These are phyloP conservation scores for Lepidurus arcticus DNA, from an alignment of 1,140 invertebrate species.

Conservation along the genomic window DNA sequence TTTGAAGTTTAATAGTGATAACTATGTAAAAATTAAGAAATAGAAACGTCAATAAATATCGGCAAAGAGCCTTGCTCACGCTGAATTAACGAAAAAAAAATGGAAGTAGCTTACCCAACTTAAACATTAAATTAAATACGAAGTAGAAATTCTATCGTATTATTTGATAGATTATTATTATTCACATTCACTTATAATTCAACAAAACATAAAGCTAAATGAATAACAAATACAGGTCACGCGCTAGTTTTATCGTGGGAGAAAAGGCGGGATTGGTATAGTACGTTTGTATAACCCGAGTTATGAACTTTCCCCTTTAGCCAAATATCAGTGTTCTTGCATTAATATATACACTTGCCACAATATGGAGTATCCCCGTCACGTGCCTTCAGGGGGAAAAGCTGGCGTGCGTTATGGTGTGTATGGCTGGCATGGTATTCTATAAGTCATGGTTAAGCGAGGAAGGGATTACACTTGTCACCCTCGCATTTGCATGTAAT, in stretches of 20 bases:
- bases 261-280: neutral
- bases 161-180: no score
- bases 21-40: neutral
- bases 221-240: no score
- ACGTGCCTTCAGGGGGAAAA: neutral
- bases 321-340: neutral
- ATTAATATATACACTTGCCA: neutral
- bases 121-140: no score
- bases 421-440: neutral
- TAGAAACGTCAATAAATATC: no score
- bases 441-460: conserved; percentile 22
- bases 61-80: no score
- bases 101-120: no score
- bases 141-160: no score
- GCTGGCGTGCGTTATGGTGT: neutral
- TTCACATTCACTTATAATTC: no score
- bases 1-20: neutral
- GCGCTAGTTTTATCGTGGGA: neutral
- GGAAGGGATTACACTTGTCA: conserved; percentile 18
- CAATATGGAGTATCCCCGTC: conserved; percentile 15
- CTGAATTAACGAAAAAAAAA: no score
- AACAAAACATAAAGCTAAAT: no score
- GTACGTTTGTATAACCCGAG: neutral
- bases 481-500: conserved; percentile 18
- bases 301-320: neutral